Percentiles rank a stretch among this genome's conserved stretches.
Conservation (phyloP, 2,113 vertebrate genomes). For the Helogale parvula region DNA sequence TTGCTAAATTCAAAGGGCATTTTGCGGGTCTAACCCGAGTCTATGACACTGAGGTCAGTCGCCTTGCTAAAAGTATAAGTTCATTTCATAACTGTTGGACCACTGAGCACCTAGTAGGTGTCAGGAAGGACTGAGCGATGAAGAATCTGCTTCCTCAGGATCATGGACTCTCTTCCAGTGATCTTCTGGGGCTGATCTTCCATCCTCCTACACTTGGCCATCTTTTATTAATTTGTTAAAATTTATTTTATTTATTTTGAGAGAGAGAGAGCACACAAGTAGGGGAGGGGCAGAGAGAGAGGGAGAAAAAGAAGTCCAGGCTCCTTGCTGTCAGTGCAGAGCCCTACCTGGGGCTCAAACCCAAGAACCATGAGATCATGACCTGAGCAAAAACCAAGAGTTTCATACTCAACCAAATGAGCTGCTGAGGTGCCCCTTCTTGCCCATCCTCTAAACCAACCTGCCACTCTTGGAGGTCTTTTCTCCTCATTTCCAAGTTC, state of each 20-base stretch:
- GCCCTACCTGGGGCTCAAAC: no score
- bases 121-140: neutral
- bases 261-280: no score
- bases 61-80: neutral
- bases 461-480: neutral
- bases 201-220: neutral
- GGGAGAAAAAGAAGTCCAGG: no score
- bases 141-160: neutral
- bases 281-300: no score
- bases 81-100: no score
- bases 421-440: no score
- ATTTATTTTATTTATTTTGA: no score
- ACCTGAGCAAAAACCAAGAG: no score
- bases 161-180: neutral
- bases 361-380: no score
- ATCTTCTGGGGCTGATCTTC: neutral
- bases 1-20: neutral
- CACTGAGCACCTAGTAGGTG: neutral
- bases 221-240: neutral
- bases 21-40: neutral
- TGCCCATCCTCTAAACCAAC: neutral
- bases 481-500: neutral
- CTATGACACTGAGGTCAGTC: neutral
- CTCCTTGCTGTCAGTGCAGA: no score
- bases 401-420: no score